Evolutionary conservation across 2,888 invertebrate genomes (phyloP), one percentile per base, ranked within the genome.

Genomic region (Tachina fera): DNA sequence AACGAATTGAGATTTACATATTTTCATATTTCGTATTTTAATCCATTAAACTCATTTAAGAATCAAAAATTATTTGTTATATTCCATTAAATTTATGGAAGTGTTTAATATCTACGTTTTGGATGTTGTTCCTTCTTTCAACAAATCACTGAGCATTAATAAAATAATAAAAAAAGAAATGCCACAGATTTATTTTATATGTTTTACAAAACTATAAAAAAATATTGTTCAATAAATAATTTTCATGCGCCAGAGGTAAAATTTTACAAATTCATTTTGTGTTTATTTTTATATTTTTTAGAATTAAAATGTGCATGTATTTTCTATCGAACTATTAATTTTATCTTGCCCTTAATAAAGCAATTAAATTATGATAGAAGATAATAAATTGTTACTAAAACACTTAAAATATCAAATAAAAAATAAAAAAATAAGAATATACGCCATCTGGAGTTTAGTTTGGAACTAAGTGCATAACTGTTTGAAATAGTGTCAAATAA

Each of bases 261-360:
- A 19, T 45, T 63, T 45, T 51, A 65, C 14, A 74, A 72, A 72
- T 58, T 65, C 53, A n/a, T 75, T 76, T 63, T 10, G 43, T 56
- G n/a, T 14, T 65, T 49, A 39, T 47, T 71, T 72, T 65, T 47
- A 63, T 61, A 56, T 65, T 77, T 63, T 83, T 71, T 51, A 22
- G 61, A 41, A 49, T 43, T 43, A 67, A 75, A 63, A 70, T 16
- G 13, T 16, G 43, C 16, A 19, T 16, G 14, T 45, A 43, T 78
- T 61, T 72, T 43, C 63, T 72, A 53, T 61, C 51, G 3, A 75
- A 41, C 67, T 84, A 81, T 81, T 72, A 70, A 75, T 78, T 82
- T 78, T 85, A 74, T 72, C 39, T 63, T 41, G 53, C 22, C 41
- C 51, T 82, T 85, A 78, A 81, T 81, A 74, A 85, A 78, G 49